phyloP scores from a whole-genome alignment of 2,888 invertebrate genomes.

The Operophtera brumata region DNA sequence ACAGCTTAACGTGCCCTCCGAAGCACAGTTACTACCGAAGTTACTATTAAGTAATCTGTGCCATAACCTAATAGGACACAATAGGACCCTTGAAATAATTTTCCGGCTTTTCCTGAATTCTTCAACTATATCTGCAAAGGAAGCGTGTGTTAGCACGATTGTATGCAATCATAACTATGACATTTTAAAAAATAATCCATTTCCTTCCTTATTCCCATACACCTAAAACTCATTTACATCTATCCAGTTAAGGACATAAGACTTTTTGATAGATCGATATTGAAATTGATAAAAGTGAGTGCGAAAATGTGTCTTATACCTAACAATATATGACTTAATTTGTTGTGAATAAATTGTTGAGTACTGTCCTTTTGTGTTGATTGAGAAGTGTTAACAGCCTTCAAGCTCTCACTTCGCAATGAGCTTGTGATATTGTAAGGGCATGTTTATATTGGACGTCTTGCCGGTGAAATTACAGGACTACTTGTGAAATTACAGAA shows the following conservation, averaged over 20 bases:
- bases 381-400: conserved; percentile 42
- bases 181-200: not conserved
- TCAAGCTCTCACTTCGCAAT: conserved; percentile 51
- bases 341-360: not conserved
- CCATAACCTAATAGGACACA: too few species aligned
- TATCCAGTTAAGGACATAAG: not conserved
- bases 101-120: not conserved
- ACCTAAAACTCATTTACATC: not conserved
- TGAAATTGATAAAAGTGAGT: not conserved
- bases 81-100: not conserved
- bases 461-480: not conserved
- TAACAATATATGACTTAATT: conserved; percentile 4
- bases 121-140: conserved; percentile 5
- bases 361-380: conserved; percentile 29
- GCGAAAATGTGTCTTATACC: not conserved
- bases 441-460: conserved; percentile 31
- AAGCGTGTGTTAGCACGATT: conserved; percentile 19
- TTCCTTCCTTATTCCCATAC: not conserved
- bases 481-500: not conserved
- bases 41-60: too few species aligned
- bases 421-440: conserved; percentile 36
- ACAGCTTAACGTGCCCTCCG: too few species aligned
- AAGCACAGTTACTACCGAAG: too few species aligned
- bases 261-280: not conserved
- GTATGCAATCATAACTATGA: conserved; percentile 22